Evolutionary conservation across 2,888 invertebrate genomes (phyloP).

Genomic region (Orthonevra nobilis): DNA sequence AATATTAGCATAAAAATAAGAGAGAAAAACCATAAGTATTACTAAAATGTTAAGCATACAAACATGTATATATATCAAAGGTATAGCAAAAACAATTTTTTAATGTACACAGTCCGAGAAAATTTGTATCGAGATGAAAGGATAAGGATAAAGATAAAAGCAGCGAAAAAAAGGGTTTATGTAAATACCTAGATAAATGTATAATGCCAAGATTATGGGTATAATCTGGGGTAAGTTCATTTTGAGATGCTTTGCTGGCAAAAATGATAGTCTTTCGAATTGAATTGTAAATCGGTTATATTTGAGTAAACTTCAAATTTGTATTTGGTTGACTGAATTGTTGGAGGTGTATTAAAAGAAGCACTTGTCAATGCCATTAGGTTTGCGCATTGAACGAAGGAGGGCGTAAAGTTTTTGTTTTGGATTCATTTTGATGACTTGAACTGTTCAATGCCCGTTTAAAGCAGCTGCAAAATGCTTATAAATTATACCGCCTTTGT

Average conservation of each 20-base stretch:
- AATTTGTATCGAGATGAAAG: neutral
- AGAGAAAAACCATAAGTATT: conserved; percentile 10
- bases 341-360: too few species aligned
- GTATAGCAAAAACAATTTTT: conserved; percentile 21
- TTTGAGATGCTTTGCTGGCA: conserved; percentile 12
- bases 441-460: too few species aligned
- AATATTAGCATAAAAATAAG: conserved; percentile 4
- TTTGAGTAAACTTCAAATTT: conserved; percentile 37
- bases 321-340: conserved; percentile 2
- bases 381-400: too few species aligned
- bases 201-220: conserved; percentile 58
- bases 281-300: conserved; percentile 47
- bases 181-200: conserved; percentile 47
- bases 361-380: too few species aligned
- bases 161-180: conserved; percentile 43
- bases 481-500: too few species aligned
- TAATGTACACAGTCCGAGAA: neutral
- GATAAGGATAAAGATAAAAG: neutral
- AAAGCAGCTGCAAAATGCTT: too few species aligned
- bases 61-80: too few species aligned
- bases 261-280: conserved; percentile 32
- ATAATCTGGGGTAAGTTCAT: conserved; percentile 53
- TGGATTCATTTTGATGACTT: too few species aligned
- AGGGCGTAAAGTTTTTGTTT: too few species aligned
- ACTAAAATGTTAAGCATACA: too few species aligned